A percentile compares a stretch with the other conserved stretches of the same genome.
Evolutionary conservation across 2,888 invertebrate genomes (phyloP).

Genomic region (Pedicia rivosa): DNA sequence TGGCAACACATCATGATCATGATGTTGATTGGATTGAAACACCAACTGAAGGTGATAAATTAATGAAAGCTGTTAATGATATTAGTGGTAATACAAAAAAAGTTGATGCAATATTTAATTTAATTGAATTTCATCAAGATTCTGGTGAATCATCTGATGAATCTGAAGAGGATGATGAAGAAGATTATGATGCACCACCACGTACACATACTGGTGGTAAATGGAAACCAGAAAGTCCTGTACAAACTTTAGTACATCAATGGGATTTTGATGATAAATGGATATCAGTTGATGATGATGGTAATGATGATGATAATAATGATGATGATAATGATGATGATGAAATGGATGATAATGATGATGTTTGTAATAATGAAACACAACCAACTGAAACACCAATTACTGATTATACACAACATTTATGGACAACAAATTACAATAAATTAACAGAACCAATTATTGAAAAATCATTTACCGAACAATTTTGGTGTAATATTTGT

Average conservation of each 20-base stretch:
- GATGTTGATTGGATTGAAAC: slow-evolving; percentile 24
- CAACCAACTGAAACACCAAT: slow-evolving; percentile 25
- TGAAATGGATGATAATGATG: slow-evolving; percentile 24
- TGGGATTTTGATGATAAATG: slow-evolving; percentile 10
- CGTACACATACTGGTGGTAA: slow-evolving; percentile 47
- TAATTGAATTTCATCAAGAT: slow-evolving; percentile 20
- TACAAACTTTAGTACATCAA: too few relatives aligned
- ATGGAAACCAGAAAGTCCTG: slow-evolving; percentile 47
- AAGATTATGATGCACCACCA: slow-evolving; percentile 28
- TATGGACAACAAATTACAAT: too few relatives aligned
- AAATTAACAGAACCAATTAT: too few relatives aligned
- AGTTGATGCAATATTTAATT: slow-evolving; percentile 25
- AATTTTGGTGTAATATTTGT: slow-evolving; percentile 70
- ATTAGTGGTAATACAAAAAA: slow-evolving; percentile 43
- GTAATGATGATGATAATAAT: slow-evolving; percentile 9
- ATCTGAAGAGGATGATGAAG: slow-evolving; percentile 27
- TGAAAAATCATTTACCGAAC: slow-evolving; percentile 28
- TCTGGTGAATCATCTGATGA: slow-evolving; percentile 21
- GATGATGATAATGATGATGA: slow-evolving; percentile 10
- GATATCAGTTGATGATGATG: too few relatives aligned
- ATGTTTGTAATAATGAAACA: slow-evolving; percentile 38
- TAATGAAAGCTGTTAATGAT: slow-evolving; percentile 48
- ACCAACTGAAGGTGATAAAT: slow-evolving; percentile 25
- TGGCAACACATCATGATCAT: slow-evolving; percentile 27
- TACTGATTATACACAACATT: too few relatives aligned